Percentiles rank a stretch among this genome's conserved stretches.
These are phyloP conservation scores for Phocides pigmalion DNA, from an alignment of 1,140 invertebrate genomes.

Conservation along the genomic window DNA sequence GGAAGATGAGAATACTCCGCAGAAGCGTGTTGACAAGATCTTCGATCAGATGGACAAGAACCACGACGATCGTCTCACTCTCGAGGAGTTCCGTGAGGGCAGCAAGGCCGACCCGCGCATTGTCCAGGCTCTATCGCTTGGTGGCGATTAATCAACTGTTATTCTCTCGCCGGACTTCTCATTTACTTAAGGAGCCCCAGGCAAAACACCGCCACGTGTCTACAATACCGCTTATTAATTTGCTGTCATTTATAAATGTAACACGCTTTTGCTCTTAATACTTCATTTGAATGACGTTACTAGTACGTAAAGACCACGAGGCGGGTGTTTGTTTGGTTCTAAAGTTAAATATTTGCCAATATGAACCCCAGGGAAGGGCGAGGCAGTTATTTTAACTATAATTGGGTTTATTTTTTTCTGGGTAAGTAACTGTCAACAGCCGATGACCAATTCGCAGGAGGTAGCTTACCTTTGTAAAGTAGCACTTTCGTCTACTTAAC, in stretches of 20 bases:
- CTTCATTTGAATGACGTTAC: constrained; percentile 3
- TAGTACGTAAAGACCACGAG: constrained; percentile 17
- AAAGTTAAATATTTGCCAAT: constrained; percentile 60
- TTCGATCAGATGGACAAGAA: constrained; percentile 99
- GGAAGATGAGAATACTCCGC: constrained; percentile 97
- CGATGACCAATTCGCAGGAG: background rate
- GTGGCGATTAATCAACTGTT: constrained; percentile 87
- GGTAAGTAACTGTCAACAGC: background rate
- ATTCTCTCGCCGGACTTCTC: constrained; percentile 81
- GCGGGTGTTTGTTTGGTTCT: constrained; percentile 25
- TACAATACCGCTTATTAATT: constrained; percentile 28
- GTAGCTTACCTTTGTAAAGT: background rate
- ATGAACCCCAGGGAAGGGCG: constrained; percentile 48
- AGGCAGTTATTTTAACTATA: constrained; percentile 36
- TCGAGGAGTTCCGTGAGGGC: constrained; percentile 99
- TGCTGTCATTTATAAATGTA: constrained; percentile 12
- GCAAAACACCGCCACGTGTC: constrained; percentile 46
- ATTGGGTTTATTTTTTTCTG: background rate
- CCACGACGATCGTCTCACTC: constrained; percentile 97
- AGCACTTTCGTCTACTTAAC: no score
- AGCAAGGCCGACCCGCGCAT: constrained; percentile 99
- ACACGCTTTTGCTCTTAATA: constrained; percentile 4
- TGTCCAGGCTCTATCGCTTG: constrained; percentile 95
- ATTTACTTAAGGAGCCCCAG: constrained; percentile 58
- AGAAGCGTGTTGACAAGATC: constrained; percentile 98